phyloP scores from a whole-genome alignment of 2,888 invertebrate genomes.

The Cryptophagus acutangulus region DNA sequence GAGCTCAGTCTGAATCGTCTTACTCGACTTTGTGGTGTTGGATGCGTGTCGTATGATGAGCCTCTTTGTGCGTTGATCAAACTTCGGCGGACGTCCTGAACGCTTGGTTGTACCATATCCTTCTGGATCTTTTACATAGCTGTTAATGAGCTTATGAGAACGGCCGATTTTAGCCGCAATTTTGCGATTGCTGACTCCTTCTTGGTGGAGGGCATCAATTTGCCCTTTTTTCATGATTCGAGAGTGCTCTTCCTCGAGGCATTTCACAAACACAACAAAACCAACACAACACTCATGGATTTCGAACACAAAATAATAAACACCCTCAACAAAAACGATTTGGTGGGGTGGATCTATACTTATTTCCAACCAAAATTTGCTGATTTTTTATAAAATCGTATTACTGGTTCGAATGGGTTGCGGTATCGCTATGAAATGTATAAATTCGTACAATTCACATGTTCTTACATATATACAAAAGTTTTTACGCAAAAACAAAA shows the following conservation, averaged over 20 bases:
- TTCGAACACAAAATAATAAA: too few relatives aligned
- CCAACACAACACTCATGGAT: too few relatives aligned
- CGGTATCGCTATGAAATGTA: too few relatives aligned
- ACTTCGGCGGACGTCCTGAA: neutral
- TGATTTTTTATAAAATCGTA: too few relatives aligned
- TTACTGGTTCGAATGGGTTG: too few relatives aligned
- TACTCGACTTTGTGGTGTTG: neutral
- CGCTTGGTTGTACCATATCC: neutral
- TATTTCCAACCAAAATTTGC: too few relatives aligned
- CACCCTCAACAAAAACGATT: too few relatives aligned
- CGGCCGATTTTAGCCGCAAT: neutral
- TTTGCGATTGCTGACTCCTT: neutral
- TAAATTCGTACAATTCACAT: too few relatives aligned
- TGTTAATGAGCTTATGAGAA: neutral
- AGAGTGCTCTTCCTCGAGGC: neutral
- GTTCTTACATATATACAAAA: too few relatives aligned
- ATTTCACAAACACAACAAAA: too few relatives aligned
- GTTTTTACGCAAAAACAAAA: too few relatives aligned
- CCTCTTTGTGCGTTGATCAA: neutral
- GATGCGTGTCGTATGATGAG: neutral
- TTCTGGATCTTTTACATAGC: neutral
- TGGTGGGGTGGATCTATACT: too few relatives aligned
- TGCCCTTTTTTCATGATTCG: neutral
- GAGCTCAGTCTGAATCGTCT: neutral
- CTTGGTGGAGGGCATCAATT: neutral